Evolutionary conservation across 1,140 invertebrate species (phyloP), one percentile per base, ranked within the genome.

Genomic region (Agraylea sexmaculata): DNA sequence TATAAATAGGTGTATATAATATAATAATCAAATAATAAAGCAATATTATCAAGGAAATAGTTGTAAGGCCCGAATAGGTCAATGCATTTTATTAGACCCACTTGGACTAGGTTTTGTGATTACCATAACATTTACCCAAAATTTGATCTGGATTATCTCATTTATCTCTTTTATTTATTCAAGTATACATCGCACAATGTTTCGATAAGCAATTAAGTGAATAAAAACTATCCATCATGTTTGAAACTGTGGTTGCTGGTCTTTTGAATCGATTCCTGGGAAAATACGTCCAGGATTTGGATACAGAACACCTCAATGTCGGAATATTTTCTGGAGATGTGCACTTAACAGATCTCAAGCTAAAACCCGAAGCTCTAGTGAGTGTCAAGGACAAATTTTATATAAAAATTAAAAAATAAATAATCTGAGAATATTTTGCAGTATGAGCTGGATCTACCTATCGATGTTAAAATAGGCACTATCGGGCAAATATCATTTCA

Each of bases 311-410:
- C 53, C 70, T 88, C 13, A 85, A 84, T 54, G 73, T 86, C 30
- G 82, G 83, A 45, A 83, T 88, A 42, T 83, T 87, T 54, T 80
- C 77, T 37, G 84, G 84, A 46, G 73, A 82, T 50, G 80, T 84
- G 7, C 79, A 80, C 53, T 67, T 88, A 11, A 77, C 70, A 17
- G 80, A 87, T 55, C 62, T 87, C 12, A 80, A 78, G 58, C 62
- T 88, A 6, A 82, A 82, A 58, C 75, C 82, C 19, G 83, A 87
- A 61, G 83, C 83, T 43, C 54, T 88, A 70, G 83, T 87, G 67
- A 68, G 73, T 62, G 35, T 25, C 18, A 25, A 12, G 29, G 31
- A 29, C 12, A 12, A 28, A 13, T 13, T 11, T 19, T 38, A 11
- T 8, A 21, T 39, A 41, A 41, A 2, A 19, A 25, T 30, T 30